Conservation (phyloP, 2,797 vertebrate species). For the Corythornis leucogaster region DNA sequence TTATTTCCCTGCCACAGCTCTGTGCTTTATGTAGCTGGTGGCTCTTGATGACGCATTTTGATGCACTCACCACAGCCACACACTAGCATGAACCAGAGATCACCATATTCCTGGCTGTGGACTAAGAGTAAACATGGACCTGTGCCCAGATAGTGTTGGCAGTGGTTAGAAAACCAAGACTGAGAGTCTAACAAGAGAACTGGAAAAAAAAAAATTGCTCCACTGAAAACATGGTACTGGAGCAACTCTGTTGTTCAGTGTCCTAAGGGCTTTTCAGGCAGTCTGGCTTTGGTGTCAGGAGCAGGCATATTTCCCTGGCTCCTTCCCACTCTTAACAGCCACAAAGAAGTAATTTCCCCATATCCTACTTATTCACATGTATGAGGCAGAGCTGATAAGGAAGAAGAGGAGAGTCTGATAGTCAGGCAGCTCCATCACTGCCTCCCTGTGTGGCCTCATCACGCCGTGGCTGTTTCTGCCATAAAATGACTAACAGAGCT, state of each 20-base stretch:
- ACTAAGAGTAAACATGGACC: conserved; percentile 55
- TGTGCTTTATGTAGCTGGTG: background rate
- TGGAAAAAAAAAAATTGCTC: conserved; percentile 33
- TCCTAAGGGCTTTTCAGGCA: background rate
- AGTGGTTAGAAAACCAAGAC: conserved; percentile 24
- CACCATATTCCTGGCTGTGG: conserved; percentile 57
- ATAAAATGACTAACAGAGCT: conserved; percentile 25
- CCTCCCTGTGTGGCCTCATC: conserved; percentile 11
- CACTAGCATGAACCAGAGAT: conserved; percentile 21
- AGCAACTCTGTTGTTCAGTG: background rate
- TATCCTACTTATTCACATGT: background rate
- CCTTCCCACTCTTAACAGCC: background rate
- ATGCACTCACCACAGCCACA: conserved; percentile 49
- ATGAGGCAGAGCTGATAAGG: background rate
- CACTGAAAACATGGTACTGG: background rate
- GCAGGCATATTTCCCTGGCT: background rate
- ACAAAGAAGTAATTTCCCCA: background rate
- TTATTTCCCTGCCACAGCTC: background rate
- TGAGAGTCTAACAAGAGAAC: conserved; percentile 8
- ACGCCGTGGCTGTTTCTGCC: background rate
- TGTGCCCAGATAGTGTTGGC: conserved; percentile 53
- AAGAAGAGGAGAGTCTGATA: background rate
- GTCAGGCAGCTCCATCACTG: rapidly evolving
- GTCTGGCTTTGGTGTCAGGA: background rate
- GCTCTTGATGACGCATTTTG: conserved; percentile 43